Evolutionary conservation across 2,113 vertebrate genomes (phyloP).

Genomic region (Urocolius indicus): DNA sequence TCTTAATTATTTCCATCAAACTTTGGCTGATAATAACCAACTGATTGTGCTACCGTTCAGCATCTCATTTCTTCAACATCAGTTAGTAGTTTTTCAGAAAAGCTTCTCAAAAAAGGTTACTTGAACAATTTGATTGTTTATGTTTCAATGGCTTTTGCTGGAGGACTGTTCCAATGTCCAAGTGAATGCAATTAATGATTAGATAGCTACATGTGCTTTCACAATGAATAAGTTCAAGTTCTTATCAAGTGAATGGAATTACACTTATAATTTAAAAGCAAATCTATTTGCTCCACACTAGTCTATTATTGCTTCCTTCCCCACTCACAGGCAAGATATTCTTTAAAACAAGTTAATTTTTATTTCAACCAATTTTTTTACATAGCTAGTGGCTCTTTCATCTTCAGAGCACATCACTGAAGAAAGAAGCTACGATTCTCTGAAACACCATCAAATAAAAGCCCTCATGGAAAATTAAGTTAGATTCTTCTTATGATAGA

Average conservation of each 20-base stretch:
- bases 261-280: neutral
- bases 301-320: neutral
- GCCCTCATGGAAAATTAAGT: neutral
- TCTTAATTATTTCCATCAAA: neutral
- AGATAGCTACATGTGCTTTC: neutral
- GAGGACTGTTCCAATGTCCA: neutral
- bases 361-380: neutral
- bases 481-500: neutral
- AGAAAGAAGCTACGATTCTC: neutral
- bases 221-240: neutral
- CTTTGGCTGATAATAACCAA: neutral
- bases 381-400: neutral
- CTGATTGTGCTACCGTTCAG: neutral
- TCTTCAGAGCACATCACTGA: neutral
- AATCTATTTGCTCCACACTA: neutral
- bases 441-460: neutral
- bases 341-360: neutral
- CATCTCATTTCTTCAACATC: neutral
- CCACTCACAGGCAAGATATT: neutral
- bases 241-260: neutral
- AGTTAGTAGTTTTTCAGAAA: neutral
- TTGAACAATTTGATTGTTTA: neutral
- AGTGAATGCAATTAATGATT: neutral
- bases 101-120: neutral
- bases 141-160: neutral